Base-by-base conservation (phyloP, 1,140 invertebrate genomes). In the Listronotus bonariensis region DNA sequence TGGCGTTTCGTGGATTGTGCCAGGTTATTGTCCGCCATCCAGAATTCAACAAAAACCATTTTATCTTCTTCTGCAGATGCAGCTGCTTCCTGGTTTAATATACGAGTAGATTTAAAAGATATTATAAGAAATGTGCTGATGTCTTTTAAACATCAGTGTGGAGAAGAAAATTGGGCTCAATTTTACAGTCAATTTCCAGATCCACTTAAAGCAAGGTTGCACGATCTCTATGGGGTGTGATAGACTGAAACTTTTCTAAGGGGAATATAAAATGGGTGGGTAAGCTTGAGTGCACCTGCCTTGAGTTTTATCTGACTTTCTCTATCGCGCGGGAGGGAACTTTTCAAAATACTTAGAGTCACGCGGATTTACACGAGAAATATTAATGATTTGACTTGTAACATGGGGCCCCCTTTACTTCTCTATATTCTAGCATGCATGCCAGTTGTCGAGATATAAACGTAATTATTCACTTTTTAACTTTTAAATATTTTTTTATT, bases 1-100 rank as follows among this genome's bases (percentile, higher is more conserved):
- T 95, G 8, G 97, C 97, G 41, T 99, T 99, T 82, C 89, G 96
- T 74, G 97, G 97, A 61, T 93, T 99, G 83, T 99, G 97, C 83
- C 89, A 94, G 78, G 57, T 78, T 8, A 69, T 77, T 36, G 49
- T 73, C 2, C 61, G 69, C 11, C 72, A 74, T 65, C 78, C 77
- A 0, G 66, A 73, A 18, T 75, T 75, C 17, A 71, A 71, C 34
- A 71, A 73, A 20, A 67, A 69, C n/a, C 73, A 77, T 40, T 76
- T 79, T 53, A 74, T 76, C 36, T 78, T 71, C 56, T 78, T 77
- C 51, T 79, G 77, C 54, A n/a, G 77, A 79, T 62, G 78, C 78
- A 7, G 73, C 73, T 6, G 78, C 76, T 34, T 78, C 78, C 9
- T 77, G 74, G 74, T 71, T 74, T 34, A 67, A 74, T 31, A 68